A percentile compares a stretch with the other conserved stretches of the same genome.
phyloP scores from a whole-genome alignment of 2,888 invertebrate genomes.

The Aphrophora alni region DNA sequence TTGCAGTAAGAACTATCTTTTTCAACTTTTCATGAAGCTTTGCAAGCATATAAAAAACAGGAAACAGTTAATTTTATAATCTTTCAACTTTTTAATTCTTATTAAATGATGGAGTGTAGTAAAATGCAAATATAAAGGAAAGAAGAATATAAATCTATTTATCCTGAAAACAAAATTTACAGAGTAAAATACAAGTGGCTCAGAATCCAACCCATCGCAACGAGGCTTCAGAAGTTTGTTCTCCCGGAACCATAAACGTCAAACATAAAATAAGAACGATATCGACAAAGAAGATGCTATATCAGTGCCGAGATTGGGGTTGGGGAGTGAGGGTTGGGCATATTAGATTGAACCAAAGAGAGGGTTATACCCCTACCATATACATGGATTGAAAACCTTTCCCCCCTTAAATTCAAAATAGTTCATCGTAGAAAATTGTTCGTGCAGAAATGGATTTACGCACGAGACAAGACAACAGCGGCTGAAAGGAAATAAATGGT shows the following conservation, averaged over 20 bases:
- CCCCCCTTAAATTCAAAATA: background rate
- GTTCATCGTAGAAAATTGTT: slow-evolving; percentile 9
- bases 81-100: no score
- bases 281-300: background rate
- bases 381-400: background rate
- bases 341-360: background rate
- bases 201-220: background rate
- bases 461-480: background rate
- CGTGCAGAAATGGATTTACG: slow-evolving; percentile 6
- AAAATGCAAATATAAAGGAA: no score
- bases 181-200: background rate
- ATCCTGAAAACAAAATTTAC: no score
- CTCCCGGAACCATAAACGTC: background rate
- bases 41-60: no score
- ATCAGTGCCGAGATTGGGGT: background rate
- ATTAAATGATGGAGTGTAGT: no score
- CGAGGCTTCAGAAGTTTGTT: background rate
- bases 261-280: slow-evolving; percentile 6
- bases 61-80: no score
- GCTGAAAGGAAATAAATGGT: slow-evolving; percentile 4
- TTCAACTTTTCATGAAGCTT: no score
- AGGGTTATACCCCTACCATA: background rate
- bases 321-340: background rate
- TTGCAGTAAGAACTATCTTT: no score
- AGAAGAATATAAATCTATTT: no score